Evolutionary conservation across 2,113 vertebrate species (phyloP), one percentile per base, ranked within the genome.

Genomic region (Antennarius striatus): DNA sequence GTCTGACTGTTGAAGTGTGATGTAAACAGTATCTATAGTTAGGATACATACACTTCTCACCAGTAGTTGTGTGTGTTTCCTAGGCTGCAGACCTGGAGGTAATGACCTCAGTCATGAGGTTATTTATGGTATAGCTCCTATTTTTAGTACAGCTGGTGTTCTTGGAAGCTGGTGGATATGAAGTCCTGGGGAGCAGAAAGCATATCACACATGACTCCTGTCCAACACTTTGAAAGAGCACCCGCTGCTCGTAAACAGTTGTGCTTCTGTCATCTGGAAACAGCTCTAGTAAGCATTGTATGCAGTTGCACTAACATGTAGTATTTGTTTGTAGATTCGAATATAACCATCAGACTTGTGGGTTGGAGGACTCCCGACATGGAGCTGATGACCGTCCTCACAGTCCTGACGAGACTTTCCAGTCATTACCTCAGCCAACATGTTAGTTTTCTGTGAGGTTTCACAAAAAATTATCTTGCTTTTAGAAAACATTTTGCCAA

Each of bases 61-160:
- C 32, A 36, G 32, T 7, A 36, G 32, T 7, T 2, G 48, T 49
- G 36, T 2, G 14, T 30, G 17, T 22, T 56, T 17, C 49, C 14
- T 28, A 9, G 62, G 6, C 47, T 50, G 46, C 50, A 64, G 52
- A 43, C 51, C 17, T 56, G 5, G 1, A 45, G 50, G 66, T 39
- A 22, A 0, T 66, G 53, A 48, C 69, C 46, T 61, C 28, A 36
- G 57, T 68, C 36, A 56, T 68, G 71, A 81, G 71, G 73, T 80
- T 86, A 86, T 63, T 78, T 71, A 69, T 80, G 77, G 81, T 46
- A 56, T 45, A 46, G 65, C 14, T 40, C 1, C 87, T 89, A 88
- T 86, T 84, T 87, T 77, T 22, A 70, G 65, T 12, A 56, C 6
- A 53, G 49, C 52, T 0, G 10, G 56, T 43, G 29, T 74, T 36